Percentiles rank a stretch among this genome's conserved stretches.
Conservation (phyloP, 2,113 vertebrate species). For the Genyomyrus donnyi region DNA sequence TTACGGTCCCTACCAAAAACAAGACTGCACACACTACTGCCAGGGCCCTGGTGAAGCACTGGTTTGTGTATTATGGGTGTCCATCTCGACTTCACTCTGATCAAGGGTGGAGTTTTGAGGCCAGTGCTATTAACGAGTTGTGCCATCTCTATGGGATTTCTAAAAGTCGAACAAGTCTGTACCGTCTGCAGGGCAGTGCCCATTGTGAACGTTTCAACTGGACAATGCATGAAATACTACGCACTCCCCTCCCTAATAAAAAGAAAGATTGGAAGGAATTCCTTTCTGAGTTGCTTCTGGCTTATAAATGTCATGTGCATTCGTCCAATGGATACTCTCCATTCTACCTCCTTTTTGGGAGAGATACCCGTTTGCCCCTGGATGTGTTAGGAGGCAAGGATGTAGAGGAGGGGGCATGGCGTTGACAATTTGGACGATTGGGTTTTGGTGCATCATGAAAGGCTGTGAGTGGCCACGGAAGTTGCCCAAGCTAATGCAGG, state of each 20-base stretch:
- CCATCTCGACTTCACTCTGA: no score
- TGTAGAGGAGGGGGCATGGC: background rate
- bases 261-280: background rate
- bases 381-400: background rate
- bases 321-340: background rate
- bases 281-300: background rate
- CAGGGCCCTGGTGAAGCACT: no score
- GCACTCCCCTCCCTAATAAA: background rate
- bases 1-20: constrained; percentile 5
- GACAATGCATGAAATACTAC: background rate
- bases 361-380: no score
- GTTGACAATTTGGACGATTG: background rate
- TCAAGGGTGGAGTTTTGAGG: no score
- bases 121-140: no score
- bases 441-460: background rate
- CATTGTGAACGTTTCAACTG: background rate
- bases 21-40: no score
- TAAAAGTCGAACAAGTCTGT: no score
- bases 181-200: background rate
- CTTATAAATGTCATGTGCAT: no score
- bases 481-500: background rate
- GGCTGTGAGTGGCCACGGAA: background rate
- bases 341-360: background rate
- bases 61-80: no score
- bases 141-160: no score